Percentiles rank a stretch among this genome's conserved stretches.
phyloP scores from a whole-genome alignment of 23 tunicate species.

The Corella eumyota region DNA sequence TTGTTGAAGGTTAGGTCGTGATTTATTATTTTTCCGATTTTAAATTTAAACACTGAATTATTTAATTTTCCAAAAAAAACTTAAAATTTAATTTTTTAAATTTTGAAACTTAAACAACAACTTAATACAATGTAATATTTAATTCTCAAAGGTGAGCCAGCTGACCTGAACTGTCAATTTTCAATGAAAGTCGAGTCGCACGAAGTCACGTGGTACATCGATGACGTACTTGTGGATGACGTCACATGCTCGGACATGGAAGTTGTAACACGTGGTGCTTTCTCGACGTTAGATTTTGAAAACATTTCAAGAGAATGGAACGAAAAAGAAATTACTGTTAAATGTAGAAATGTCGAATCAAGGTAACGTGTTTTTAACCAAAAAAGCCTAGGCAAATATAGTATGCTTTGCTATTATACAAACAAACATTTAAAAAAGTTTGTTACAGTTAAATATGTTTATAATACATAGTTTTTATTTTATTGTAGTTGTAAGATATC shows the following conservation, averaged over 20 bases:
- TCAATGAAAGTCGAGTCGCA: conserved; percentile 14
- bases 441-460: no score
- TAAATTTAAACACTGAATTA: neutral
- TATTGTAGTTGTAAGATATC: conserved; percentile 18
- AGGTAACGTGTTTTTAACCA: conserved; percentile 6
- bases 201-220: conserved; percentile 30
- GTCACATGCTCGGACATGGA: no score
- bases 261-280: neutral
- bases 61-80: neutral
- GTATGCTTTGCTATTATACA: neutral
- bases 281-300: conserved; percentile 4
- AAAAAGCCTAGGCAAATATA: neutral
- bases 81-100: neutral
- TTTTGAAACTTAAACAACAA: neutral
- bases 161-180: conserved; percentile 1
- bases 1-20: conserved; percentile 21
- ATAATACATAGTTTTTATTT: no score
- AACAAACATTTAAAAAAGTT: no score
- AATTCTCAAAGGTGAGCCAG: conserved; percentile 3
- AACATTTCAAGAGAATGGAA: conserved; percentile 1
- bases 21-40: neutral
- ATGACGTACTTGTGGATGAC: conserved; percentile 23
- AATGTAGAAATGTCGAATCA: conserved; percentile 13
- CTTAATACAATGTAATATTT: neutral
- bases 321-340: conserved; percentile 2